Conservation (phyloP, 37 sponge, comb jelly and placozoan species). For the Halisarca cf. caerulea region DNA sequence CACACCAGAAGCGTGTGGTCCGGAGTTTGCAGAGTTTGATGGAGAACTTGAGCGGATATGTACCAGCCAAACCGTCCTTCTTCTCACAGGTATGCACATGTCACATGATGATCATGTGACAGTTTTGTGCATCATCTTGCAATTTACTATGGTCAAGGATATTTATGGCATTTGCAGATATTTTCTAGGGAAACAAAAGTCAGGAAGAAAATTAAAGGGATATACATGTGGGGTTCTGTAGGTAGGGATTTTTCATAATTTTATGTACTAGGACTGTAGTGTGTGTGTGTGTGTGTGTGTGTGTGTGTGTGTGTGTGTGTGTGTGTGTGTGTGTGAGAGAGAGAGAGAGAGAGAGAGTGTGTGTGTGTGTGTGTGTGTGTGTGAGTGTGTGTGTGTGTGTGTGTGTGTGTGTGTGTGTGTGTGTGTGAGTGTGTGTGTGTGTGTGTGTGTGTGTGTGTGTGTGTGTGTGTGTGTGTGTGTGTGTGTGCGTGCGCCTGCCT, state of each 20-base stretch:
- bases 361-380: background rate
- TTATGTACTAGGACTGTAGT: background rate
- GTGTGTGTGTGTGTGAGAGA: too few relatives aligned
- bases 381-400: background rate
- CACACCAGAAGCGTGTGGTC: conserved; percentile 52
- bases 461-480: background rate
- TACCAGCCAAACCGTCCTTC: conserved; percentile 26
- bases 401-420: conserved; percentile 12
- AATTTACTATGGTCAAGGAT: background rate
- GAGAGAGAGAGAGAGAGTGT: too few relatives aligned
- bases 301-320: too few relatives aligned
- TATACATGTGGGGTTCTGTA: conserved; percentile 92
- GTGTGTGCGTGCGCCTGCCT: too few relatives aligned
- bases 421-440: conserved; percentile 9
- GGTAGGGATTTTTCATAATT: conserved; percentile 39
- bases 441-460: background rate
- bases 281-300: background rate
- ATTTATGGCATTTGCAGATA: conserved; percentile 12
- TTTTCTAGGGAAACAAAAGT: conserved; percentile 16
- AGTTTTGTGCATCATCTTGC: too few relatives aligned
- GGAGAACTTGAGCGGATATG: conserved; percentile 35
- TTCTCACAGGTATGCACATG: conserved; percentile 24
- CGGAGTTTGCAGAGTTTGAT: conserved; percentile 40
- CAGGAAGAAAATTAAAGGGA: conserved; percentile 51
- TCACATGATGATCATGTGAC: too few relatives aligned